Conservation (phyloP, 2,797 vertebrate species). For the Lophius americanus region DNA sequence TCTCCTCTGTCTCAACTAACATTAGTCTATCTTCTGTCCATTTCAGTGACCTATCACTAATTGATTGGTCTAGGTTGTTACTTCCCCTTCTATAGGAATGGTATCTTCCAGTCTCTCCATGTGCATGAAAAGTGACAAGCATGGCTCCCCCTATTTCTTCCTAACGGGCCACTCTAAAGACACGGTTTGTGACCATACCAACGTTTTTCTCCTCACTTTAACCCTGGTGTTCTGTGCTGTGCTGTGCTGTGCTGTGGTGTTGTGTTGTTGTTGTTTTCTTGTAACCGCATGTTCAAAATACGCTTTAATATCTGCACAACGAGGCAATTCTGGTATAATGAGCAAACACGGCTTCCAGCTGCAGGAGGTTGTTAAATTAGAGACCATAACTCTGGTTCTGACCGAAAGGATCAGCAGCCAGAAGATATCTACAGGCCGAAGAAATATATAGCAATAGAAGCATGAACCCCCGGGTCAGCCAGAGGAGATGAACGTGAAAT, state of each 20-base stretch:
- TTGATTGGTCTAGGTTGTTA: slow-evolving; percentile 99
- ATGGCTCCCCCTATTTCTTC: slow-evolving; percentile 99
- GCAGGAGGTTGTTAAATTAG: slow-evolving; percentile 26
- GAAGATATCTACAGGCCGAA: slow-evolving; percentile 6
- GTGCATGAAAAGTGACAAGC: slow-evolving; percentile 99
- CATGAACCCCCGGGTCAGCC: slow-evolving; percentile 30
- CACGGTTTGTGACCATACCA: slow-evolving; percentile 98
- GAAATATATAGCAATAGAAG: slow-evolving; percentile 18
- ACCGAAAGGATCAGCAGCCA: slow-evolving; percentile 30
- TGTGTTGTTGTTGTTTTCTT: slow-evolving; percentile 15
- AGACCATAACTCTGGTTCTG: slow-evolving; percentile 13
- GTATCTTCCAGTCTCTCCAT: slow-evolving; percentile 99
- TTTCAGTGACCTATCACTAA: slow-evolving; percentile 98
- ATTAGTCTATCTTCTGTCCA: slow-evolving; percentile 83
- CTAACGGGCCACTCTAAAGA: slow-evolving; percentile 99
- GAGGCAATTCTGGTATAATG: slow-evolving; percentile 3
- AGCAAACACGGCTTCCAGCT: slow-evolving; percentile 1
- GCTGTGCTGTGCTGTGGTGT: slow-evolving; percentile 63
- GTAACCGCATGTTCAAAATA: slow-evolving; percentile 24
- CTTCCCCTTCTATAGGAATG: slow-evolving; percentile 99
- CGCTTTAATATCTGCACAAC: background rate
- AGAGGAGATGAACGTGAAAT: slow-evolving; percentile 31
- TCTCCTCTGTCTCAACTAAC: slow-evolving; percentile 84
- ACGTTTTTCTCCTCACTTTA: slow-evolving; percentile 82
- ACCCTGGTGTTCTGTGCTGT: slow-evolving; percentile 60